A percentile compares a stretch with the other conserved stretches of the same genome.
Conservation (phyloP, 2,888 invertebrate genomes). For the Cephus pulcher region DNA sequence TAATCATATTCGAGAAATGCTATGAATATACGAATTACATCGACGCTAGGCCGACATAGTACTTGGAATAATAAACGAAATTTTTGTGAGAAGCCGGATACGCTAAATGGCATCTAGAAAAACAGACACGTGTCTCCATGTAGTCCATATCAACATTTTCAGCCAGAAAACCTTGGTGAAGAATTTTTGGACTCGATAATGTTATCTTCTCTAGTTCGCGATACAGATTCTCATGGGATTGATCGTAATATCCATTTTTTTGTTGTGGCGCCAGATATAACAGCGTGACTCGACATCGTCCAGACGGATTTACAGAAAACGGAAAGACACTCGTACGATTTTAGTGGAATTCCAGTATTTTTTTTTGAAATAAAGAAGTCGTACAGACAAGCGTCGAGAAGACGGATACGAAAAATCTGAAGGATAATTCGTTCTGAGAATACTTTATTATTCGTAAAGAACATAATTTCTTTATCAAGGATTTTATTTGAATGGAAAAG, state of each 20-base stretch:
- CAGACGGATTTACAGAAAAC: too few relatives aligned
- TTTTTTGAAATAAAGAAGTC: background rate
- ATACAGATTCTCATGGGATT: background rate
- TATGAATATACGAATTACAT: background rate
- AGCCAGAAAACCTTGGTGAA: background rate
- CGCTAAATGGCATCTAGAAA: background rate
- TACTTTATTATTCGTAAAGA: too few relatives aligned
- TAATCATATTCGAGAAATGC: background rate
- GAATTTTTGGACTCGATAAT: background rate
- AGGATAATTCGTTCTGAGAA: too few relatives aligned
- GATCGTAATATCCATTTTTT: background rate
- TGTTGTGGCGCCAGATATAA: background rate
- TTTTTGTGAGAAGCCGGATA: background rate
- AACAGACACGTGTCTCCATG: background rate
- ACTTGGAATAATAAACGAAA: background rate
- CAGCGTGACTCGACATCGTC: background rate
- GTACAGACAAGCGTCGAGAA: background rate
- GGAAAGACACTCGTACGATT: too few relatives aligned
- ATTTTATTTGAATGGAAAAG: background rate
- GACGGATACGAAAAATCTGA: too few relatives aligned
- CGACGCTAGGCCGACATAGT: background rate
- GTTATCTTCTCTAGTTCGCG: background rate
- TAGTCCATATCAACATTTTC: background rate
- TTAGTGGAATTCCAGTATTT: background rate
- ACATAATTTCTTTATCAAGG: too few relatives aligned